A percentile compares a stretch with the other conserved stretches of the same genome.
phyloP scores from a whole-genome alignment of 2,113 vertebrate genomes.

The Xenopus tropicalis region UCB_Xtro_10.0 CM004443.2:83351001-83351500 shows the following conservation, averaged over 20 bases:
- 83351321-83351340: constrained; percentile 8
- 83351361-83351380: not conserved
- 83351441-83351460: not conserved
- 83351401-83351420: not conserved
- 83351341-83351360: not conserved
- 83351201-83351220: constrained; percentile 3
- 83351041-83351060: not conserved
- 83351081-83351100: constrained; percentile 1
- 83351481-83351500: not conserved
- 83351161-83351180: constrained; percentile 3
- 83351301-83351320: constrained; percentile 7
- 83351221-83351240: constrained; percentile 26
- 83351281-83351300: not conserved
- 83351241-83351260: not conserved
- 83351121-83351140: not conserved
- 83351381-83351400: not conserved
- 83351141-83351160: not conserved
- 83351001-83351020: not conserved
- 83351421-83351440: no score
- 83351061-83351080: not conserved
- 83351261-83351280: constrained; percentile 12
- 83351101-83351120: constrained; percentile 12
- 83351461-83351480: constrained; percentile 4
- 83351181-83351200: constrained; percentile 15
- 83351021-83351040: not conserved